Percentiles rank a stretch among this genome's conserved stretches.
These are phyloP conservation scores for Sarotherodon lohbergeri DNA, from an alignment of 2,113 vertebrate genomes.

Conservation along the genomic window DNA sequence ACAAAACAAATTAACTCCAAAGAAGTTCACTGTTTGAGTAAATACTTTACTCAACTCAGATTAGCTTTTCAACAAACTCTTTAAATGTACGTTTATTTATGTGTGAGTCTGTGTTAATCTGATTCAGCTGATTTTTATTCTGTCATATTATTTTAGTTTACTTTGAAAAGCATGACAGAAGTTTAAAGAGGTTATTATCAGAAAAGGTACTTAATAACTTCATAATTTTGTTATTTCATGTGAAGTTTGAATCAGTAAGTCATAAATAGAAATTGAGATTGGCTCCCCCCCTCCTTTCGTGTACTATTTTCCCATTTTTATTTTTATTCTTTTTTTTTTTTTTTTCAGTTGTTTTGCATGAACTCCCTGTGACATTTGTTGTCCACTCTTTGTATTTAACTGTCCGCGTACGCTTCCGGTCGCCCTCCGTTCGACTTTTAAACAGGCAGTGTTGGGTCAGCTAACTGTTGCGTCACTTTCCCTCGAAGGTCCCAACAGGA, in stretches of 20 bases:
- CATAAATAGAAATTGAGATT: neutral
- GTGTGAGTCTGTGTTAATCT: neutral
- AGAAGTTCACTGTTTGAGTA: neutral
- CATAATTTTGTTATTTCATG: neutral
- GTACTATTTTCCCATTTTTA: neutral
- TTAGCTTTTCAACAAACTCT: neutral
- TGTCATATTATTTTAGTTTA: neutral
- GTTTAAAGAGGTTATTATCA: neutral
- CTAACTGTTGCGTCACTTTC: conserved; percentile 12
- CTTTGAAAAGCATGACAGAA: neutral
- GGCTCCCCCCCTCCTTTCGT: neutral
- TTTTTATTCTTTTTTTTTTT: neutral
- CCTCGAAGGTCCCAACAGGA: conserved; percentile 15
- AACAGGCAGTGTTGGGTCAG: conserved; percentile 1
- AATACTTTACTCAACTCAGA: neutral
- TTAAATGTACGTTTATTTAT: neutral
- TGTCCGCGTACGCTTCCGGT: neutral
- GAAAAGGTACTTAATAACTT: neutral
- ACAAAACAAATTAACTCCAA: neutral
- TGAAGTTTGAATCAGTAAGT: neutral
- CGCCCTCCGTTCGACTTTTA: neutral
- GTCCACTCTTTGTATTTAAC: neutral
- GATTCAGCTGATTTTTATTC: neutral
- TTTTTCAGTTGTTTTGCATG: neutral
- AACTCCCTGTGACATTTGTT: no score